These are phyloP conservation scores for Nemopilema nomurai DNA, from an alignment of 30 jellyfish, hydroid and myxozoan genomes.

Conservation along the genomic window DNA sequence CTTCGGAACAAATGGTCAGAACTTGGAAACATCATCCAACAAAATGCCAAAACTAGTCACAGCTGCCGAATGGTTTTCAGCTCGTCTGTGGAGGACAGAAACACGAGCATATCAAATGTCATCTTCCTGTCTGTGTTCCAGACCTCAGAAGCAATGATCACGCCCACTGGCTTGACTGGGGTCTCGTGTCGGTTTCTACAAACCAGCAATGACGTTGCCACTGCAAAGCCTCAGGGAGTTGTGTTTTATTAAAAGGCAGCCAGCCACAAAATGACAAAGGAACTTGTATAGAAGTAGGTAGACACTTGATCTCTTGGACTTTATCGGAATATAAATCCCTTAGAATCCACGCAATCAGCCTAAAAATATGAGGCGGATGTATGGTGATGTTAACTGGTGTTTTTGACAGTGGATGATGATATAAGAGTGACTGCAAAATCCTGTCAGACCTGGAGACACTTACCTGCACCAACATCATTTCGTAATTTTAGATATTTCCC, in stretches of 20 bases:
- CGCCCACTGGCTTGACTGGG: not conserved
- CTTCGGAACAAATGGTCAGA: too few relatives aligned
- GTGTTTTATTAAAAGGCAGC: not conserved
- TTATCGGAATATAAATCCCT: not conserved
- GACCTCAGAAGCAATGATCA: not conserved
- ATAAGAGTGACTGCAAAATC: too few relatives aligned
- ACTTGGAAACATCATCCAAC: too few relatives aligned
- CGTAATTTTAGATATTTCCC: conserved; percentile 70
- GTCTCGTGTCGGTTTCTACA: not conserved
- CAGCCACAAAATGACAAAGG: too few relatives aligned
- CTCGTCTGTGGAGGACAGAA: not conserved
- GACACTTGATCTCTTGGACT: too few relatives aligned
- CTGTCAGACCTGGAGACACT: too few relatives aligned
- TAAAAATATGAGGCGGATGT: too few relatives aligned
- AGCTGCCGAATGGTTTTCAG: not conserved
- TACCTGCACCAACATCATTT: conserved; percentile 79
- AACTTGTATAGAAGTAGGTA: too few relatives aligned
- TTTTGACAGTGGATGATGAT: too few relatives aligned
- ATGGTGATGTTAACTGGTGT: too few relatives aligned
- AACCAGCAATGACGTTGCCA: not conserved
- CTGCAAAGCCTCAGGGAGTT: not conserved
- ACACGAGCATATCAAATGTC: not conserved
- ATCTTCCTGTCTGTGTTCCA: too few relatives aligned
- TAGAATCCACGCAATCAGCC: not conserved
- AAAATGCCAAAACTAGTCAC: too few relatives aligned